A percentile compares a stretch with the other conserved stretches of the same genome.
phyloP scores from a whole-genome alignment of 2,888 invertebrate species.

The Eupithecia dodoneata region DNA sequence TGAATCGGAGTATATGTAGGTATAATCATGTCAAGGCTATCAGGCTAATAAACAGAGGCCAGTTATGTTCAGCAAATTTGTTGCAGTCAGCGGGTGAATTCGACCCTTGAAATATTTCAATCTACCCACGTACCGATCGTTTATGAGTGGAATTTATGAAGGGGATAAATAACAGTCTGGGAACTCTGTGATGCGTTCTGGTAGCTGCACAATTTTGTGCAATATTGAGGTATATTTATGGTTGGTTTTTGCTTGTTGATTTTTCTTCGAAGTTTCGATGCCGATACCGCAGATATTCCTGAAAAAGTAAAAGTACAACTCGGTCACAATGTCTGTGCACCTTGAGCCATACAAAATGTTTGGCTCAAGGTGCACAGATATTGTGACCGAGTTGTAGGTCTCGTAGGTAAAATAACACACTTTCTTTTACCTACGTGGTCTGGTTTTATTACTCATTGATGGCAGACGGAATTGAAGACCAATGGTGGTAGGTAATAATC shows the following conservation, averaged over 20 bases:
- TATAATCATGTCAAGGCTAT: background rate
- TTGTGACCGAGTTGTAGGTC: too few species aligned
- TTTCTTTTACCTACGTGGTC: too few species aligned
- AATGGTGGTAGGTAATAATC: too few species aligned
- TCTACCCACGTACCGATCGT: background rate
- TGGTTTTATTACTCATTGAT: too few species aligned
- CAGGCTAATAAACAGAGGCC: background rate
- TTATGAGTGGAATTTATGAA: conserved; percentile 2
- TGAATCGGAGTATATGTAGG: background rate
- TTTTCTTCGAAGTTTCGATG: background rate
- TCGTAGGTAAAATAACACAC: too few species aligned
- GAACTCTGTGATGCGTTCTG: background rate
- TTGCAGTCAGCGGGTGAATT: background rate
- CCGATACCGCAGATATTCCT: background rate
- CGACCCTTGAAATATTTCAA: background rate
- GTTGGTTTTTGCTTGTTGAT: background rate
- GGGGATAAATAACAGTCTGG: background rate
- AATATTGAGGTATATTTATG: background rate
- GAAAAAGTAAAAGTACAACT: too few species aligned
- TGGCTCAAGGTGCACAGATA: too few species aligned
- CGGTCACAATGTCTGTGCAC: too few species aligned
- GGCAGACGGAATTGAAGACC: too few species aligned
- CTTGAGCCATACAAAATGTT: too few species aligned
- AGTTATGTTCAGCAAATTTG: background rate
- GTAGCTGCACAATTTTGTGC: background rate